A percentile compares a stretch with the other conserved stretches of the same genome.
These are phyloP conservation scores for Eupleurogrammus muticus DNA, from an alignment of 2,797 vertebrate species.

Conservation along the genomic window DNA sequence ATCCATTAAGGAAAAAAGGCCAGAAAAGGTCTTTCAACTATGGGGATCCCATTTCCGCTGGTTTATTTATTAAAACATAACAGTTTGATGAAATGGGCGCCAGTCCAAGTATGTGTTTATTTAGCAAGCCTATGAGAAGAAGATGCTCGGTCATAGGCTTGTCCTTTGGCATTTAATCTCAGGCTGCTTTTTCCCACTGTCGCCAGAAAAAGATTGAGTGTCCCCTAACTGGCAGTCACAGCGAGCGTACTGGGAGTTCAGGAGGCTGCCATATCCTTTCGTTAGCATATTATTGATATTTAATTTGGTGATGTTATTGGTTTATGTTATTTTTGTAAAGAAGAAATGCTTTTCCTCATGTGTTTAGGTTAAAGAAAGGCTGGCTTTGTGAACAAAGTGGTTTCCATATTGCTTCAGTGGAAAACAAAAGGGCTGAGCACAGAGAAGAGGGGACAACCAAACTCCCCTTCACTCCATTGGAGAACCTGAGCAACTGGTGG, in stretches of 20 bases:
- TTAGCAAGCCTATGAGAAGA: conserved; percentile 74
- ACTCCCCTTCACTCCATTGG: conserved; percentile 69
- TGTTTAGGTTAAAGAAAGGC: conserved; percentile 54
- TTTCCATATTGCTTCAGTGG: conserved; percentile 45
- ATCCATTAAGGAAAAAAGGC: conserved; percentile 53
- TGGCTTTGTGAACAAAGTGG: conserved; percentile 42
- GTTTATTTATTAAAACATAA: conserved; percentile 80
- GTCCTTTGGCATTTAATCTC: conserved; percentile 73
- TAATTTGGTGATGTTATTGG: neutral
- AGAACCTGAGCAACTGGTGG: conserved; percentile 69
- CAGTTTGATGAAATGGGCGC: conserved; percentile 74
- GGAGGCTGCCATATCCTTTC: conserved; percentile 18
- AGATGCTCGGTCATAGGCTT: conserved; percentile 70
- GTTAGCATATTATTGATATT: neutral
- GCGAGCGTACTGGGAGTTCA: conserved; percentile 43
- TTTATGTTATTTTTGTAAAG: neutral
- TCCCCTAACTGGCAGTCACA: conserved; percentile 42
- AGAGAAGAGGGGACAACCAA: conserved; percentile 49
- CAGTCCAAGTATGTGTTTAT: conserved; percentile 79
- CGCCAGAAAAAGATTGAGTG: conserved; percentile 67
- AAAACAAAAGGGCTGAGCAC: conserved; percentile 47
- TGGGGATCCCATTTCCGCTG: conserved; percentile 75
- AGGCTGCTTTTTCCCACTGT: conserved; percentile 76
- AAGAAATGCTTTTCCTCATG: conserved; percentile 1
- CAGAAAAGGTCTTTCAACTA: conserved; percentile 61